Base-by-base conservation (phyloP, 2,888 invertebrate species). In the Ypsolopha scabrella region DNA sequence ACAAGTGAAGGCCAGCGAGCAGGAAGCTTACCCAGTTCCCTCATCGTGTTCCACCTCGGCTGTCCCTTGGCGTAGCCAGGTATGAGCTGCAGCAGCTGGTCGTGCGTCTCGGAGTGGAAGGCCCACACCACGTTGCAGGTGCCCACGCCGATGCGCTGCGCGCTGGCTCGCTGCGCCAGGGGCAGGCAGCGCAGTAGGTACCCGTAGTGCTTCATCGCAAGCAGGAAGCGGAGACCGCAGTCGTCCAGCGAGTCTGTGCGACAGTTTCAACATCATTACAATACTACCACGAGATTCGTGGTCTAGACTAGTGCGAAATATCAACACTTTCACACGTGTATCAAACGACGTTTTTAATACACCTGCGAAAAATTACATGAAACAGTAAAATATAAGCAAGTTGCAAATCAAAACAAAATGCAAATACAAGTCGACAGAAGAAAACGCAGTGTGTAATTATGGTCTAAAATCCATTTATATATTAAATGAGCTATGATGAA, bases 61-160 rank as follows among this genome's bases (percentile, higher is more conserved):
- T 93, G 92, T 1, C 92, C 93, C 73, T 95, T 95, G 0, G 92
- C 90, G 61, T 94, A 95, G 0, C 94, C 94, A 0, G 99, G 98
- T 58, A 97, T 93, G 49, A 97, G 83, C 53, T 93, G 92, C 10
- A 99, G 80, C 52, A 99, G 86, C 72, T 99, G 99, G 64, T 98
- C 98, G 72, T 98, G 97, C 14, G 97, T 95, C 79, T 99, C 99
- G 0, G 99, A 99, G 77, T 99, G 99, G 81, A 96, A 99, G 0
- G 99, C 99, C 99, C 99, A 99, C 3, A 98, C 98, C 14, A 99
- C 89, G 77, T 98, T 96, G 61, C 97, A 94, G 8, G 93, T 94
- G 38, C 93, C 93, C 1, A 96, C 93, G 24, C 96, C 98, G 58
- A 93, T 92, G 51, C 93, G 92, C 66, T 97, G 96, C 58, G 97